These are phyloP conservation scores for Apostichopus japonicus DNA, from an alignment of 35 echinoderm and acorn worm species.

Conservation along the genomic window DNA sequence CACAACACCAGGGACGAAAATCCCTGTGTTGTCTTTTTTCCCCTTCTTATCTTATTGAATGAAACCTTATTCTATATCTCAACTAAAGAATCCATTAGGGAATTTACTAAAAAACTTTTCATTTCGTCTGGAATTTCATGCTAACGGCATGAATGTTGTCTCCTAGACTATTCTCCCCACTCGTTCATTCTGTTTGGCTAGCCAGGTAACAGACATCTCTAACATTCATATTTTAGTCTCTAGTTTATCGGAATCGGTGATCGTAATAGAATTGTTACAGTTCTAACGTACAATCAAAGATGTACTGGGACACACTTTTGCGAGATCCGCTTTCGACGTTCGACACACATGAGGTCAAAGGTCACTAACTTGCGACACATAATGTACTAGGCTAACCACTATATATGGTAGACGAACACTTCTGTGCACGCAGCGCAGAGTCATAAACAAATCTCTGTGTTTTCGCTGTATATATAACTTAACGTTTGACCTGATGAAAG, in stretches of 20 bases:
- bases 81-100: neutral
- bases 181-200: neutral
- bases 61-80: neutral
- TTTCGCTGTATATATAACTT: too few relatives aligned
- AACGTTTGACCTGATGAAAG: too few relatives aligned
- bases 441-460: too few relatives aligned
- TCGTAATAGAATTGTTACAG: too few relatives aligned
- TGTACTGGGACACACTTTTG: too few relatives aligned
- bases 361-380: too few relatives aligned
- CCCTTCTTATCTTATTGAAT: neutral
- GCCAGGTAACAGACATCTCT: neutral
- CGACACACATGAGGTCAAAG: too few relatives aligned
- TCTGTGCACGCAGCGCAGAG: too few relatives aligned
- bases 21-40: neutral
- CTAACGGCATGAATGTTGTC: conserved; percentile 3
- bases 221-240: neutral
- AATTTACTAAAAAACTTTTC: neutral
- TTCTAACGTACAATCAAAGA: too few relatives aligned
- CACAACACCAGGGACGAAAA: neutral
- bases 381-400: too few relatives aligned
- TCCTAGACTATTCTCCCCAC: neutral
- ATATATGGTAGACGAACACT: too few relatives aligned
- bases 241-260: neutral
- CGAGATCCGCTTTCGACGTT: too few relatives aligned
- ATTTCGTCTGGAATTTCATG: neutral